These are phyloP conservation scores for Thalpophila matura DNA, from an alignment of 2,888 invertebrate genomes.

Conservation along the genomic window DNA sequence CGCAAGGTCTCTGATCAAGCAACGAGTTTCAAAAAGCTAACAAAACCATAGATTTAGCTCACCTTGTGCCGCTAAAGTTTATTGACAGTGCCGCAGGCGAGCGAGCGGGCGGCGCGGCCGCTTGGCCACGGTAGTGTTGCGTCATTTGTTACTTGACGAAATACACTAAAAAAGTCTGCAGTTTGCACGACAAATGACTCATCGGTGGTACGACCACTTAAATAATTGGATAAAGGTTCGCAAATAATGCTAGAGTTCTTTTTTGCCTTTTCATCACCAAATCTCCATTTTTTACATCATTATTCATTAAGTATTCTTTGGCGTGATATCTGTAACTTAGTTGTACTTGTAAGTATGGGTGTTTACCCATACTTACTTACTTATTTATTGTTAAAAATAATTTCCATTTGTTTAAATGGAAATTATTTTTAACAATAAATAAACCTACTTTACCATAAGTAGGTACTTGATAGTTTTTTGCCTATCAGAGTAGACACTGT, in stretches of 20 bases:
- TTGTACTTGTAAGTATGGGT: neutral
- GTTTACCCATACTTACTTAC: too few relatives aligned
- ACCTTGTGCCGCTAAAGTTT: constrained; percentile 87
- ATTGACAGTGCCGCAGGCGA: constrained; percentile 87
- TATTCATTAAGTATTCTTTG: too few relatives aligned
- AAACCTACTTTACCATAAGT: too few relatives aligned
- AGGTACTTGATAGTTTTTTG: too few relatives aligned
- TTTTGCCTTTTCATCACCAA: constrained; percentile 10
- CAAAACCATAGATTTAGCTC: constrained; percentile 76
- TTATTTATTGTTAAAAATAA: too few relatives aligned
- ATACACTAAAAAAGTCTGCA: constrained; percentile 75
- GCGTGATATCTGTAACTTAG: neutral
- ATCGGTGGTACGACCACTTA: constrained; percentile 44
- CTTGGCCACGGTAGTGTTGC: constrained; percentile 80
- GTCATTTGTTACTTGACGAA: constrained; percentile 80
- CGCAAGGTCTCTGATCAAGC: constrained; percentile 68
- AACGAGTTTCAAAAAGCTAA: constrained; percentile 70
- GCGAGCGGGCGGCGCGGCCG: constrained; percentile 69
- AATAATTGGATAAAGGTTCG: constrained; percentile 32
- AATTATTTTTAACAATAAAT: neutral
- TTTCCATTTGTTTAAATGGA: neutral
- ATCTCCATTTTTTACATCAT: constrained; percentile 2
- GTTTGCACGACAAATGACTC: constrained; percentile 79
- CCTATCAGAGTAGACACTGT: too few relatives aligned
- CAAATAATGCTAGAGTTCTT: constrained; percentile 4